Base-by-base conservation (phyloP, 2,797 vertebrate species). In the Lerista edwardsae region DNA sequence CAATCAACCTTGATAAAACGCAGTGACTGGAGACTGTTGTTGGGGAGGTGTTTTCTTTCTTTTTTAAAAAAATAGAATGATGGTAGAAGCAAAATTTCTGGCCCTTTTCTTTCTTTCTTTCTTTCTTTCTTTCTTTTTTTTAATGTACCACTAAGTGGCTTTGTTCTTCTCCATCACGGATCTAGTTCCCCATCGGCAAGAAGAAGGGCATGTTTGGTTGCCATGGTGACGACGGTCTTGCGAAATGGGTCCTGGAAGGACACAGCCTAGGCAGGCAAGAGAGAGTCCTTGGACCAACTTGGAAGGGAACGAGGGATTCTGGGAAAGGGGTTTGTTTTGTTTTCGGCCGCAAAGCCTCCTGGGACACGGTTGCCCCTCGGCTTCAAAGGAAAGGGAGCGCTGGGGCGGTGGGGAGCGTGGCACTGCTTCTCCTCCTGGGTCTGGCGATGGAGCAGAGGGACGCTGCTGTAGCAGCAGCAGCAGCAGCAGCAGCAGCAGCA, bases 101-200 rank as follows among this genome's bases (percentile, higher is more conserved):
- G 0, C 51, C 81, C 86, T 74, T 65, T 75, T 29, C 41, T 1
- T 3, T 29, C 21, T 4, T 4, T 21, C n/a, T n/a, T n/a, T n/a
- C n/a, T n/a, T n/a, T n/a, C 19, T 47, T 25, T 2, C 3, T 67
- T 47, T 4, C n/a, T 34, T 47, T 25, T 2, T 9, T 67, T 47
- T 4, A 73, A 69, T 36, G 2, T 57, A 65, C 9, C 68, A 0
- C 0, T 25, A 1, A 21, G 31, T 1, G 15, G 2, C 55, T 39
- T 27, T 15, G 34, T 27, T 25, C 57, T 55, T 7, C 75, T 23
- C 15, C 31, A 1, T 14, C 25, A 4, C 8, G 44, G 72, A 3
- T 44, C 73, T 1, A 14, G n/a, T 14, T 14, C 2, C 71, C 39
- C 51, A 14, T 25, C 3, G 62, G 77, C 64, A 1, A 2, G 55